Evolutionary conservation across 2,113 vertebrate genomes (phyloP), one percentile per base, ranked within the genome.

Genomic region (Sinocyclocheilus grahami): DNA sequence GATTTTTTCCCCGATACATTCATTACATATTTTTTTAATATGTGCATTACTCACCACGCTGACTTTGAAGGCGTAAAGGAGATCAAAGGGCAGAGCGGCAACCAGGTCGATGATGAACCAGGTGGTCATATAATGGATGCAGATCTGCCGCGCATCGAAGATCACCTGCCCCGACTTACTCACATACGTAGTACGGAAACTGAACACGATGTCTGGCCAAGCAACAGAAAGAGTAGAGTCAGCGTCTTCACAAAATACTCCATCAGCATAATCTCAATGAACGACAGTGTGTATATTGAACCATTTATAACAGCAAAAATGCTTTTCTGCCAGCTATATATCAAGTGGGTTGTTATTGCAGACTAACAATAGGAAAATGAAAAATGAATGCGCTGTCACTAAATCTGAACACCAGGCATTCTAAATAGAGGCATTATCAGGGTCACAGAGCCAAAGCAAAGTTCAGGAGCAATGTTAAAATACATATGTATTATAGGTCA

Each of bases 41-140:
- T 48, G 53, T 69, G 80, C 76, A 55, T 71, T 46, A 97, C 98
- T 97, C 93, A 99, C 98, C 97, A 99, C 98, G 86, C 96, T 99
- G 95, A 99, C 97, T 78, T 97, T 99, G 93, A 98, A 98, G 88
- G 97, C 97, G 37, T 98, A 99, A 80, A 99, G 97, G 80, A 99
- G 97, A 90, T 99, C 98, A 92, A 99, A 99, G 62, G 98, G 98
- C 90, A 99, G 94, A 0, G 98, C 98, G 33, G 98, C 98, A 78
- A 99, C 97, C 91, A 99, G 95, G 91, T 99, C 98, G 80, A 99
- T 98, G 94, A 99, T 96, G 92, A 99, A 99, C 98, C 98, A 99
- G 0, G 97, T 99, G 79, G 98, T 99, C 91, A 99, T 94, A 69
- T 99, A 99, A 93, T 99, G 98, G 92, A 99, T 96, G 91, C 97